phyloP scores from a whole-genome alignment of 2,888 invertebrate genomes.

The Stenurella melanura region DNA sequence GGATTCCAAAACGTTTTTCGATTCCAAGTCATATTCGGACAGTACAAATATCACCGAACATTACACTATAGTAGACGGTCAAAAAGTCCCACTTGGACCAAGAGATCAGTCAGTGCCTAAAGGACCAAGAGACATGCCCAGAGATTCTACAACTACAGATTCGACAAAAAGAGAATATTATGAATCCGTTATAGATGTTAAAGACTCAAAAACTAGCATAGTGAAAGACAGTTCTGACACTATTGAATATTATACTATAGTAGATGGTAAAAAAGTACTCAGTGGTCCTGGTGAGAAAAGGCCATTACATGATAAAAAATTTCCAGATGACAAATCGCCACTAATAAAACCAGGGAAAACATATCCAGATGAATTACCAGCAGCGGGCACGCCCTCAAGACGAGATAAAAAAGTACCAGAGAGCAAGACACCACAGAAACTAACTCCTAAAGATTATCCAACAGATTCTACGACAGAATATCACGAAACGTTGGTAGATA shows the following conservation, averaged over 20 bases:
- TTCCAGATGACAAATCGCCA: conserved; percentile 22
- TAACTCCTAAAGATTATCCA: conserved; percentile 14
- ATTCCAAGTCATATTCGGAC: conserved; percentile 46
- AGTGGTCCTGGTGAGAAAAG: neutral
- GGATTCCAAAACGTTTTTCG: conserved; percentile 49
- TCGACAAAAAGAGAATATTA: conserved; percentile 43
- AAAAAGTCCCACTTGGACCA: conserved; percentile 28
- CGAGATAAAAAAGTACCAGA: conserved; percentile 37
- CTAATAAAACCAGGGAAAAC: conserved; percentile 23
- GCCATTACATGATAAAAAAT: conserved; percentile 31
- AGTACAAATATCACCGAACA: conserved; percentile 26
- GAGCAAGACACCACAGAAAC: conserved; percentile 14
- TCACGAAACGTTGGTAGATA: conserved; percentile 12
- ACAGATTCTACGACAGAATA: conserved; percentile 18
- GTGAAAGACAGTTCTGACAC: conserved; percentile 59
- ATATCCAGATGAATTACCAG: conserved; percentile 48
- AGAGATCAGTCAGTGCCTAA: neutral
- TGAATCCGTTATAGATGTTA: conserved; percentile 35
- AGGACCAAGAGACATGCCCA: neutral
- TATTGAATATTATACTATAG: conserved; percentile 57
- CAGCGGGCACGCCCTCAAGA: conserved; percentile 51
- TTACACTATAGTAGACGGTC: conserved; percentile 32
- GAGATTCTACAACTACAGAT: conserved; percentile 38
- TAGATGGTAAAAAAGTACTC: conserved; percentile 34
- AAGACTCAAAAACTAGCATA: conserved; percentile 53